These are phyloP conservation scores for Riparia riparia DNA, from an alignment of 2,113 vertebrate genomes.

Conservation along the genomic window DNA sequence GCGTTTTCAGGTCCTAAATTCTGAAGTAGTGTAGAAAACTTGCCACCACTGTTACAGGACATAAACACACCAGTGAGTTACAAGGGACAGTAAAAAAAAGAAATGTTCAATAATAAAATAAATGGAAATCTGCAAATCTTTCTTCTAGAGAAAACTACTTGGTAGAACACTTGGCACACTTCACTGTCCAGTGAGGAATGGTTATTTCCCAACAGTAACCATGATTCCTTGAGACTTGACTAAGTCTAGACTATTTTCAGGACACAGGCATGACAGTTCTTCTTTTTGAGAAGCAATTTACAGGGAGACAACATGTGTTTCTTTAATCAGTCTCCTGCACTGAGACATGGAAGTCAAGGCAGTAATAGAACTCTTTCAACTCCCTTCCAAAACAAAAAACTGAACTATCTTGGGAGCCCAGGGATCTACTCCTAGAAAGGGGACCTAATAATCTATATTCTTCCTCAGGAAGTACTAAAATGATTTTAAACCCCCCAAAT, in stretches of 20 bases:
- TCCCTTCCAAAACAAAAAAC: not conserved
- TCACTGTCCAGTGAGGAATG: not conserved
- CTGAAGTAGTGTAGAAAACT: constrained; percentile 93
- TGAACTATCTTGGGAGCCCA: not conserved
- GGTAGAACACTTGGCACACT: not conserved
- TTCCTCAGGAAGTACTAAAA: not conserved
- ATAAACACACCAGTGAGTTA: not conserved
- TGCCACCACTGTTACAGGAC: constrained; percentile 84
- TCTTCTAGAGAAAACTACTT: not conserved
- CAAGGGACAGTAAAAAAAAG: not conserved
- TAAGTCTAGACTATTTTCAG: not conserved
- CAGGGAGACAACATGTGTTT: not conserved
- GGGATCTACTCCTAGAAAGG: not conserved
- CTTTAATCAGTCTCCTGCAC: not conserved
- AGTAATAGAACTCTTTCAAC: not conserved
- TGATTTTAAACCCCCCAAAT: not conserved
- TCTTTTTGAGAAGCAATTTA: not conserved
- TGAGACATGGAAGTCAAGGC: not conserved
- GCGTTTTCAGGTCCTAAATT: constrained; percentile 97
- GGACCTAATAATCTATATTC: not conserved
- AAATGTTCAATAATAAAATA: not conserved
- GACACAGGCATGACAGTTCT: not conserved
- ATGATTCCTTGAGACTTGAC: not conserved
- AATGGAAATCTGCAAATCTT: not conserved
- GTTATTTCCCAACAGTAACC: not conserved